These are phyloP conservation scores for Parnassius mnemosyne DNA, from an alignment of 2,888 invertebrate species.

Conservation along the genomic window DNA sequence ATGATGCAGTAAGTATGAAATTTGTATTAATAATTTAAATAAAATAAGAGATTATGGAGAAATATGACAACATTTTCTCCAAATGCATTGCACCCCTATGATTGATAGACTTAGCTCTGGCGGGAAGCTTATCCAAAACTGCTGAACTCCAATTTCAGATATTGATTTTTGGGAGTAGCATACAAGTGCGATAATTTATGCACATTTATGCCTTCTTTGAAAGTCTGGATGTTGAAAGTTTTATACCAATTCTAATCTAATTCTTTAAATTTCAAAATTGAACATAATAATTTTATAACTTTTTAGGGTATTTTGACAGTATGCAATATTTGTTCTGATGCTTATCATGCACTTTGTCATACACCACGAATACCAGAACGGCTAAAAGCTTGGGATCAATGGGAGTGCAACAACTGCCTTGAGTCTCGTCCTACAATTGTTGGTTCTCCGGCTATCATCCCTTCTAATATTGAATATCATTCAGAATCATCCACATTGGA, in stretches of 20 bases:
- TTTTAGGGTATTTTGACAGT: slow-evolving; percentile 86
- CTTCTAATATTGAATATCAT: slow-evolving; percentile 53
- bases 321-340: slow-evolving; percentile 91
- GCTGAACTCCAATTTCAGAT: too few relatives aligned
- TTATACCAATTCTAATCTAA: too few relatives aligned
- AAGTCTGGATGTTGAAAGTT: too few relatives aligned
- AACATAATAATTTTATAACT: background rate
- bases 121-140: too few relatives aligned
- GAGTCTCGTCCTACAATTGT: slow-evolving; percentile 62
- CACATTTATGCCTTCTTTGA: too few relatives aligned
- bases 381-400: slow-evolving; percentile 81
- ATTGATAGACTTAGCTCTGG: too few relatives aligned
- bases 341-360: slow-evolving; percentile 91
- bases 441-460: slow-evolving; percentile 60
- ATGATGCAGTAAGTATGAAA: slow-evolving; percentile 83
- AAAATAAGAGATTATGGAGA: background rate
- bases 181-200: too few relatives aligned
- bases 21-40: background rate
- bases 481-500: slow-evolving; percentile 51
- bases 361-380: slow-evolving; percentile 83
- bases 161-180: too few relatives aligned
- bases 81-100: too few relatives aligned
- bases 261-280: too few relatives aligned
- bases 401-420: slow-evolving; percentile 86
- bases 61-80: slow-evolving; percentile 2